Conservation (phyloP, 1,140 invertebrate genomes). For the Sinonovacula constricta region DNA sequence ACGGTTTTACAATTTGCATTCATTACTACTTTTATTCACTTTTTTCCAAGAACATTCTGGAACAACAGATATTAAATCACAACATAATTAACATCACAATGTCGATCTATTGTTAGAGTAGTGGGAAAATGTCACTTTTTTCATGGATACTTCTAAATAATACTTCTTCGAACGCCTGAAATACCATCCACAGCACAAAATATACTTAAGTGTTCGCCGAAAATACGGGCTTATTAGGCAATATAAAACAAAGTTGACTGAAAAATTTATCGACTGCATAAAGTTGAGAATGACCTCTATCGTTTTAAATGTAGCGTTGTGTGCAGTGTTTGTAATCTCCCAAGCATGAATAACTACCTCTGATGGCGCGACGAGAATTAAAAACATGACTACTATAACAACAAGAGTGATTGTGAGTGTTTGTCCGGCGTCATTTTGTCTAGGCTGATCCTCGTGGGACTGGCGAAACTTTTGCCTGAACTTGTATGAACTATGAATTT, state of each 20-base stretch:
- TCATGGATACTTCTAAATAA: conserved; percentile 50
- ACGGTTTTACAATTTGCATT: too few relatives aligned
- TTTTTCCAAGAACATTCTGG: too few relatives aligned
- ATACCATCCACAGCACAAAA: conserved; percentile 70
- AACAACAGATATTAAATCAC: too few relatives aligned
- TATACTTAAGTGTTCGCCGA: conserved; percentile 67
- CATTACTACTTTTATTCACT: too few relatives aligned
- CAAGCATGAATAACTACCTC: conserved; percentile 72
- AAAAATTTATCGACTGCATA: conserved; percentile 75
- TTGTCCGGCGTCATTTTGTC: conserved; percentile 60
- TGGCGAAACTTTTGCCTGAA: conserved; percentile 69
- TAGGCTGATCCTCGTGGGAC: conserved; percentile 51
- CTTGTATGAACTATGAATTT: conserved; percentile 74
- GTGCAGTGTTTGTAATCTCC: conserved; percentile 59
- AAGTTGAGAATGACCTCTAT: conserved; percentile 73
- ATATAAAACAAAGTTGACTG: conserved; percentile 74
- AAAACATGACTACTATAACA: conserved; percentile 76
- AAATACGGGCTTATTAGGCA: conserved; percentile 74
- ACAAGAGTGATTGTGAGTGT: conserved; percentile 74
- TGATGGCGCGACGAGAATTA: conserved; percentile 75
- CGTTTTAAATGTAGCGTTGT: conserved; percentile 60
- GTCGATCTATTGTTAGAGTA: too few relatives aligned
- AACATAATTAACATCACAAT: too few relatives aligned
- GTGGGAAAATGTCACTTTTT: conserved; percentile 48
- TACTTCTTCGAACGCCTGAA: conserved; percentile 63